Evolutionary conservation across 2,888 invertebrate species (phyloP), one percentile per base, ranked within the genome.

Genomic region (Meandrusa payeni): DNA sequence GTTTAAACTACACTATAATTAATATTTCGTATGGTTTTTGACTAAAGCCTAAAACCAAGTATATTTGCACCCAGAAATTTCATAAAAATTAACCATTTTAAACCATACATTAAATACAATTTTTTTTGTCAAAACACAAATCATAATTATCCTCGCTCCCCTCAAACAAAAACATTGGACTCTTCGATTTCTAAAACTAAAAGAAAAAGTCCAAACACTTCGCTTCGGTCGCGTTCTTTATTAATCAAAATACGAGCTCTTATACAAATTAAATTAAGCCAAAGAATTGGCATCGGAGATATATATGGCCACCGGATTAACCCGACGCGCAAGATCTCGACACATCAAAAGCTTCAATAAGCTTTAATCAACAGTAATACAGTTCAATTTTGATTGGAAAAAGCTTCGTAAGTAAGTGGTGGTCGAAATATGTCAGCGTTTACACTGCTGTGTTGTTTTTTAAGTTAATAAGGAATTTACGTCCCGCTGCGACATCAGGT

Each of bases 231-330:
- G 54, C 51, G 59, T 59, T 52, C 47, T 50, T 57, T 61, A 74
- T 75, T 74, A 76, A 77, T 76, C 76, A 76, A 63, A 62, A 54
- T 54, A 61, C 62, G 66, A 65, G 63, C 64, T 61, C 67, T 51
- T 56, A 47, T 51, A 61, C 69, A 73, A 76, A 77, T 76, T 76
- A 76, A 77, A 76, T 77, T 73, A 76, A 67, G 57, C 48, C 51
- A 50, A 57, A 58, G 57, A 59, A 64, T 64, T 51, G 52, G 50
- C 51, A 48, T 52, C 51, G 15, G 50, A 59, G 54, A 57, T 59
- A 60, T 60, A 64, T 55, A 59, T 45, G 47, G 61, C 65, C 66
- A 64, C 64, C 55, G 67, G 60, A 60, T 66, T 63, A 57, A 42
- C 19, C 28, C 37, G 17, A 27, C 38, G 20, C 20, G 4, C 10